Evolutionary conservation across 2,113 vertebrate species (phyloP).

Genomic region (Entosphenus tridentatus): DNA sequence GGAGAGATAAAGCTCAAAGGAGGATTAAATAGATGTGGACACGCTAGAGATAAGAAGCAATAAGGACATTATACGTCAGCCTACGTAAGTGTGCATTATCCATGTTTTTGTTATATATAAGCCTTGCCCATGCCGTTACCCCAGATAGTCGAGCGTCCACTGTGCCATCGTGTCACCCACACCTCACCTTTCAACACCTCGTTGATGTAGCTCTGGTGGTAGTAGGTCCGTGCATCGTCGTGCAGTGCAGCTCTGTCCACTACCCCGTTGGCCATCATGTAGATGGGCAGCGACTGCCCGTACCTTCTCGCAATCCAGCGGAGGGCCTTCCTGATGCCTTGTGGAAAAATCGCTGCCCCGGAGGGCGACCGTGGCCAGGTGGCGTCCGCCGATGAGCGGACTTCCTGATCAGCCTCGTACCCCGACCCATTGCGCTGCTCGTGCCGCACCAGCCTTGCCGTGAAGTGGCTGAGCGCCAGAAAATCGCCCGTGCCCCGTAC

Average conservation of each 20-base stretch:
- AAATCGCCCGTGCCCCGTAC: conserved; percentile 71
- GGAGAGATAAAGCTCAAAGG: not conserved
- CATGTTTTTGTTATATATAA: conserved; percentile 4
- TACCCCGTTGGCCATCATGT: conserved; percentile 56
- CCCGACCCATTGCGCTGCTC: conserved; percentile 48
- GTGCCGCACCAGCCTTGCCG: conserved; percentile 53
- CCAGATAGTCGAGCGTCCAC: not conserved
- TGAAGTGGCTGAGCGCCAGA: conserved; percentile 72
- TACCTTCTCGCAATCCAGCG: conserved; percentile 48
- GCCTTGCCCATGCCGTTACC: not conserved
- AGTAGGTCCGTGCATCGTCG: conserved; percentile 53
- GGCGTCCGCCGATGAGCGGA: conserved; percentile 56
- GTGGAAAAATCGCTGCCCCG: conserved; percentile 51
- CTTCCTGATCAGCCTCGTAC: conserved; percentile 41
- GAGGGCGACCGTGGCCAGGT: conserved; percentile 44
- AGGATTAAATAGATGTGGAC: not conserved
- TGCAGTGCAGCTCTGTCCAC: conserved; percentile 37
- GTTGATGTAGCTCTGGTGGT: conserved; percentile 65
- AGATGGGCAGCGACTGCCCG: conserved; percentile 35
- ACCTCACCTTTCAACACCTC: conserved; percentile 82
- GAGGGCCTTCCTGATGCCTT: conserved; percentile 58
- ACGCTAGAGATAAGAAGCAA: not conserved
- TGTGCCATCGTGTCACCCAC: not conserved
- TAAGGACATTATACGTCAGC: not conserved
- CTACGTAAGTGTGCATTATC: not conserved